Evolutionary conservation across 2,888 invertebrate genomes (phyloP), one percentile per base, ranked within the genome.

Genomic region (Argyresthia albistria): DNA sequence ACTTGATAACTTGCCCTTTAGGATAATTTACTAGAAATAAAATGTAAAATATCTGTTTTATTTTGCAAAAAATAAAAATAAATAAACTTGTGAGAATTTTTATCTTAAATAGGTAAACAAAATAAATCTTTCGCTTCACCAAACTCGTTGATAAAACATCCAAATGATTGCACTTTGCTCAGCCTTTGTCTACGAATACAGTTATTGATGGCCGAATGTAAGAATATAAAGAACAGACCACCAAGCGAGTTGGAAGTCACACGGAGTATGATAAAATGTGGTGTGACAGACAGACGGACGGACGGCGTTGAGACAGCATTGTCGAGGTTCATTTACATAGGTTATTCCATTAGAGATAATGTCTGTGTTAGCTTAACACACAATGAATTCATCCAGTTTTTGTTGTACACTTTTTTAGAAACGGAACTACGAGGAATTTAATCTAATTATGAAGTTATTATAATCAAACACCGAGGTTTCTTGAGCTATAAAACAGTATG

Each of bases 131-230:
- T 45, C 15, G 9, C 15, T 15, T 14, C 15, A 14, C 8, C 45
- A 15, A 16, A 14, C 15, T 16, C 14, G n/a, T 35, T 9, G 25
- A 46, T 46, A n/a, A 35, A 46, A n/a, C n/a, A 11, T 25, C 25
- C 46, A 46, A 15, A 46, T 8, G 46, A 35, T 11, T 9, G 11
- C 43, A 14, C 14, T 43, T 43, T n/a, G 43, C 8, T 10, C 8
- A n/a, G 25, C 50, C 42, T 50, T 50, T 50, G 50, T 50, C 42
- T 50, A 50, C 50, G 42, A 25, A 50, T 16, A 50, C 50, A 12
- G 50, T 50, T 43, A 50, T 50, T 43, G 50, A 50, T 50, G 50
- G 42, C 35, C 42, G 50, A 50, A 25, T 25, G 6, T 25, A 25
- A 25, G 25, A 25, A 25, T 42, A 15, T 45, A 45, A 16, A 45